These are phyloP conservation scores for Thamnaconus septentrionalis DNA, from an alignment of 2,113 vertebrate species.

Conservation along the genomic window DNA sequence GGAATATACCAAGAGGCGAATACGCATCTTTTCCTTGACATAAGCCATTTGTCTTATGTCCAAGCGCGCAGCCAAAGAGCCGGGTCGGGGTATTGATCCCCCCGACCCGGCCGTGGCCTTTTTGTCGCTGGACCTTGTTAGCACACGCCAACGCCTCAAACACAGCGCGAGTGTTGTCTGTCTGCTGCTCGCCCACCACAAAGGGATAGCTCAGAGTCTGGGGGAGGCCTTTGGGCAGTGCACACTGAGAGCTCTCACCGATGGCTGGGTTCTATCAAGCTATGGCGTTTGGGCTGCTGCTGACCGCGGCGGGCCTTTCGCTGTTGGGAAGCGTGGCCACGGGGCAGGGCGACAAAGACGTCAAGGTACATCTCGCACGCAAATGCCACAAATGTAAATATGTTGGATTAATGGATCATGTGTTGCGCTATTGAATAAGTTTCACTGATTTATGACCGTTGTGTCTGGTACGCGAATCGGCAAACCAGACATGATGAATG, in stretches of 20 bases:
- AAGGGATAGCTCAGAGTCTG: slow-evolving; percentile 2
- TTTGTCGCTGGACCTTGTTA: too few relatives aligned
- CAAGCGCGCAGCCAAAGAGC: too few relatives aligned
- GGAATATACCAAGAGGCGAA: too few relatives aligned
- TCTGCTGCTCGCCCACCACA: background rate
- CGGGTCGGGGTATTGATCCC: too few relatives aligned
- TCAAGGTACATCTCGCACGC: slow-evolving; percentile 49
- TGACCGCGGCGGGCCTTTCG: slow-evolving; percentile 30
- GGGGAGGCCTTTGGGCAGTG: slow-evolving; percentile 13
- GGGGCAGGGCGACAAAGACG: slow-evolving; percentile 28
- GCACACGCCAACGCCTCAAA: too few relatives aligned
- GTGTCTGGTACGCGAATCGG: background rate
- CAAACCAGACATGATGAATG: background rate
- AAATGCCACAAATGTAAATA: background rate
- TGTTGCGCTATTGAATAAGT: background rate
- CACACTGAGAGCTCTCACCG: slow-evolving; percentile 17
- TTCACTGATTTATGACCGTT: background rate
- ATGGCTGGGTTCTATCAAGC: slow-evolving; percentile 51
- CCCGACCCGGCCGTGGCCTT: too few relatives aligned
- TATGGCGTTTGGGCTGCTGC: slow-evolving; percentile 40
- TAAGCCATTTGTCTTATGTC: too few relatives aligned
- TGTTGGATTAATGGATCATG: background rate
- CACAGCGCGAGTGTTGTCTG: too few relatives aligned
- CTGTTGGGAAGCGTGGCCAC: slow-evolving; percentile 31
- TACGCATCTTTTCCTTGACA: too few relatives aligned